These are phyloP conservation scores for Xiphophorus maculatus DNA, from an alignment of 2,113 vertebrate genomes.

Conservation along the genomic window DNA sequence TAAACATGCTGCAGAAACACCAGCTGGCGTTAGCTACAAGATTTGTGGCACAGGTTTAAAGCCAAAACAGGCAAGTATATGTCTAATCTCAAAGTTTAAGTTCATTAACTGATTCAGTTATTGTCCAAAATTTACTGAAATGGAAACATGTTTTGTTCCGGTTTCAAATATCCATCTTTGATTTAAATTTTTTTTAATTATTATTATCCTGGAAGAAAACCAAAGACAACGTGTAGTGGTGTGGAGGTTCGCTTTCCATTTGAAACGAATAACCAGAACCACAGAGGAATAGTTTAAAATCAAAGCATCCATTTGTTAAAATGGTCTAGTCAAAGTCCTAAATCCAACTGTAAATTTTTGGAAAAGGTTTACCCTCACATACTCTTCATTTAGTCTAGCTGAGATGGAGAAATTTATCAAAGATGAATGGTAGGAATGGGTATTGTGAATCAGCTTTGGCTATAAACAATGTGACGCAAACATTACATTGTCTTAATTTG, in stretches of 20 bases:
- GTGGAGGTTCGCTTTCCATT: neutral
- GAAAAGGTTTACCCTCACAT: neutral
- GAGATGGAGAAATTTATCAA: no score
- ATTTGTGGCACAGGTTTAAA: no score
- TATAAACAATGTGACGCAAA: no score
- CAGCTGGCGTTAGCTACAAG: no score
- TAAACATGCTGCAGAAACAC: no score
- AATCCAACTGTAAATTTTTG: neutral
- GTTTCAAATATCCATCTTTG: neutral
- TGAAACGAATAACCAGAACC: neutral
- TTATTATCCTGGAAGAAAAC: neutral
- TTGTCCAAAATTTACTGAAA: neutral
- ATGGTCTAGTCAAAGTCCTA: neutral
- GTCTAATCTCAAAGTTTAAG: neutral
- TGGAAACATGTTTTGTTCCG: neutral
- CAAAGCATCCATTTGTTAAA: neutral
- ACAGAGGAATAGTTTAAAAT: no score
- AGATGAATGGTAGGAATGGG: no score
- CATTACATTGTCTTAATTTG: no score
- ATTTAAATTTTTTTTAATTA: no score
- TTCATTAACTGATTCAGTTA: neutral
- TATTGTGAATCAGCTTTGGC: no score
- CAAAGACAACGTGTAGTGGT: neutral
- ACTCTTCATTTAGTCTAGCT: no score
- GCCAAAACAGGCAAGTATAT: no score